phyloP scores from a whole-genome alignment of 2,113 vertebrate genomes.

The Pelmatolapia mariae region DNA sequence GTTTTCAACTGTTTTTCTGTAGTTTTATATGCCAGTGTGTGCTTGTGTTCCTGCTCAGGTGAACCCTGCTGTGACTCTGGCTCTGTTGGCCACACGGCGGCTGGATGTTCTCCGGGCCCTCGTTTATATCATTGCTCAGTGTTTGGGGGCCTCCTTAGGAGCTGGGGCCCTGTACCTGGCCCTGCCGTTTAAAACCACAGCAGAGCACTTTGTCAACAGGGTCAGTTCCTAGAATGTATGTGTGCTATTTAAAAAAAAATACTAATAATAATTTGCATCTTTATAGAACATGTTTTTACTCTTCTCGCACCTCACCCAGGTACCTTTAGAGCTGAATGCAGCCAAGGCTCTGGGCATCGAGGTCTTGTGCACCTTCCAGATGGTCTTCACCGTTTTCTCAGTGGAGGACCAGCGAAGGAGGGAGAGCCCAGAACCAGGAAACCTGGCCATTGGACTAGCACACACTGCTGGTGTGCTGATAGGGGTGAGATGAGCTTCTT shows the following conservation, averaged over 20 bases:
- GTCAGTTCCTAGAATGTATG: slow-evolving; percentile 42
- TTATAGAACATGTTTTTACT: background rate
- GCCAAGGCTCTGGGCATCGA: slow-evolving; percentile 77
- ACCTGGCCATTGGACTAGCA: slow-evolving; percentile 76
- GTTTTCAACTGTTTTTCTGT: background rate
- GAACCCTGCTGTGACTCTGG: slow-evolving; percentile 79
- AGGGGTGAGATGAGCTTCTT: slow-evolving; percentile 47
- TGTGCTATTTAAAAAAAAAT: background rate
- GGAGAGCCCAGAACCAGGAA: slow-evolving; percentile 56
- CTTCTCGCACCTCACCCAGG: slow-evolving; percentile 37
- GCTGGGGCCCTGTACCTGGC: slow-evolving; percentile 61
- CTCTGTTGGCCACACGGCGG: slow-evolving; percentile 74
- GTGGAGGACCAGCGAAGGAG: slow-evolving; percentile 61
- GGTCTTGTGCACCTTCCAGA: slow-evolving; percentile 78
- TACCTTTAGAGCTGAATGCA: slow-evolving; percentile 64
- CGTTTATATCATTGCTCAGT: slow-evolving; percentile 70
- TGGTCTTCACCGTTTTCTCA: slow-evolving; percentile 77
- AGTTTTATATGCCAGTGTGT: background rate
- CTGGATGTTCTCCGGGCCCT: slow-evolving; percentile 65
- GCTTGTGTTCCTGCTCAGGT: slow-evolving; percentile 52
- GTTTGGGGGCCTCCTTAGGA: slow-evolving; percentile 73
- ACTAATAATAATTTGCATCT: background rate
- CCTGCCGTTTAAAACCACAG: slow-evolving; percentile 51
- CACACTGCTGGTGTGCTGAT: slow-evolving; percentile 70
- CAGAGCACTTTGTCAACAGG: slow-evolving; percentile 68